Evolutionary conservation across 2,797 vertebrate species (phyloP).

Genomic region (Onychomys arenicola): DNA sequence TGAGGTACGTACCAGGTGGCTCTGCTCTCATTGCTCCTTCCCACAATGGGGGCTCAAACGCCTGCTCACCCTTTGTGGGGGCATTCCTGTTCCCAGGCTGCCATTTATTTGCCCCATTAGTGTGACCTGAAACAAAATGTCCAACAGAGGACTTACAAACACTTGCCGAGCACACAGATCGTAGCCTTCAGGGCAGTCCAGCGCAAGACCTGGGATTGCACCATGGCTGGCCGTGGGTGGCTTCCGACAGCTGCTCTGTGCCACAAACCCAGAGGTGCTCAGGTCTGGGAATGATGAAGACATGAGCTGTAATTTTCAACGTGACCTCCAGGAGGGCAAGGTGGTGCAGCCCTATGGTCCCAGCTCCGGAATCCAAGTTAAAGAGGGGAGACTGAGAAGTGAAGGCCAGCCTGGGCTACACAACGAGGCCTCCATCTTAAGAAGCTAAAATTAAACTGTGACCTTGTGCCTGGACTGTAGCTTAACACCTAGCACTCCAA

Average conservation of each 20-base stretch:
- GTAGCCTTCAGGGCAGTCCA: neutral
- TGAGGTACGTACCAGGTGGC: too few relatives aligned
- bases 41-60: neutral
- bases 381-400: neutral
- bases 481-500: neutral
- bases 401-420: neutral
- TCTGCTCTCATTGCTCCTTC: neutral
- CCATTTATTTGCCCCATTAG: neutral
- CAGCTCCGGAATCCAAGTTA: neutral
- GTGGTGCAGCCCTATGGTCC: too few relatives aligned
- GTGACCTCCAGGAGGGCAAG: neutral
- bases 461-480: neutral
- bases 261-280: accelerated
- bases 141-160: slow-evolving; percentile 74
- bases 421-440: neutral
- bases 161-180: slow-evolving; percentile 73
- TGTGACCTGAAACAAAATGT: slow-evolving; percentile 45
- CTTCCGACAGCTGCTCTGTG: neutral
- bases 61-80: neutral
- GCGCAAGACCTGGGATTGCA: neutral
- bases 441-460: neutral
- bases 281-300: neutral
- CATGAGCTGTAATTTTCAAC: neutral
- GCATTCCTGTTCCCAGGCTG: neutral
- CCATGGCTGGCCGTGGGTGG: neutral